phyloP scores from a whole-genome alignment of 2,113 vertebrate genomes.

The Leucosticte australis region DNA sequence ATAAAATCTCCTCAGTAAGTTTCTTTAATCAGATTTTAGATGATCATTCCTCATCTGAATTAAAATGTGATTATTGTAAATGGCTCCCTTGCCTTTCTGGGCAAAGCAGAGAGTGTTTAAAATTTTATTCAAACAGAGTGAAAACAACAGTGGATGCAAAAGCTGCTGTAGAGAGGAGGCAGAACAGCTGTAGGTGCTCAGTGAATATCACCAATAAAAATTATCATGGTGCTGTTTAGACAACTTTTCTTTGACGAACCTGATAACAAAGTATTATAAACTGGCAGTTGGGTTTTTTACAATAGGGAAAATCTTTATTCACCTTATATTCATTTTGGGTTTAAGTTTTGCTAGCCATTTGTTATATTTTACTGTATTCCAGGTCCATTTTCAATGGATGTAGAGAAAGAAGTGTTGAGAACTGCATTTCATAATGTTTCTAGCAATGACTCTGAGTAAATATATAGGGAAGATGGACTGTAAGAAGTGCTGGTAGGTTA shows the following conservation, averaged over 20 bases:
- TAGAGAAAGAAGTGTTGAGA: background rate
- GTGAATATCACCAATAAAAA: background rate
- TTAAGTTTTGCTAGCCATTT: background rate
- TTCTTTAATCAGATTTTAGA: background rate
- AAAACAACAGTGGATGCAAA: background rate
- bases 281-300: background rate
- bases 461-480: background rate
- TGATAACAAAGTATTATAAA: background rate
- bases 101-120: background rate
- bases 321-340: background rate
- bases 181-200: background rate
- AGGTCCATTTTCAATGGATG: fast-evolving
- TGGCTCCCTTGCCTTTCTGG: background rate
- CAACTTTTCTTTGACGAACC: background rate
- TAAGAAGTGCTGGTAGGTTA: background rate
- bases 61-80: constrained; percentile 5
- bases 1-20: background rate
- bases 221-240: background rate
- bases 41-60: background rate
- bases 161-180: background rate
- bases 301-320: background rate
- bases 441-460: background rate
- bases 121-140: background rate
- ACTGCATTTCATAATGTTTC: background rate
- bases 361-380: background rate